Evolutionary conservation across 2,888 invertebrate species (phyloP).

Genomic region (Campoplex capitator): DNA sequence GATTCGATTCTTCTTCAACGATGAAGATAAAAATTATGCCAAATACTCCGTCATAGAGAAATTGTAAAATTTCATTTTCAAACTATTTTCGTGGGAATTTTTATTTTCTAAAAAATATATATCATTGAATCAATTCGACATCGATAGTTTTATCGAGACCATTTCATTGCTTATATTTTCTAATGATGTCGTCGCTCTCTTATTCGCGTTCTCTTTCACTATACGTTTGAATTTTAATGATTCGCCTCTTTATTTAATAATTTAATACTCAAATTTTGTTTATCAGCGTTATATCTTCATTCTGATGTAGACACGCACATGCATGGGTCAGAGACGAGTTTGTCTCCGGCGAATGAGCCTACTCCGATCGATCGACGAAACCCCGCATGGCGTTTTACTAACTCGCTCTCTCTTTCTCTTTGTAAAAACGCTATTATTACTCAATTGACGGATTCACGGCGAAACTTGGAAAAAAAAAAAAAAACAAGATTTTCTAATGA

Average conservation of each 20-base stretch:
- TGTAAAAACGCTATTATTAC: slow-evolving; percentile 11
- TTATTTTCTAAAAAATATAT: neutral
- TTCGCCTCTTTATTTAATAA: neutral
- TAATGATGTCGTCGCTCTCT: neutral
- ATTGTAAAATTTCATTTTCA: too few species aligned
- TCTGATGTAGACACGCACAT: neutral
- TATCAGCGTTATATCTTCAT: neutral
- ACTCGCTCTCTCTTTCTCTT: neutral
- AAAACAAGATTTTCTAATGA: too few species aligned
- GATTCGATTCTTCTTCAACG: neutral
- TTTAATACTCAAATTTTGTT: neutral
- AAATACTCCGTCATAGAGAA: neutral
- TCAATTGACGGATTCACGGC: neutral
- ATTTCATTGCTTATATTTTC: neutral
- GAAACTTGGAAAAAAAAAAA: neutral
- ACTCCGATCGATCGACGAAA: slow-evolving; percentile 67
- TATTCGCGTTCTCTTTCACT: too few species aligned
- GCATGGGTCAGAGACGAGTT: neutral
- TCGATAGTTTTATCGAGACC: neutral
- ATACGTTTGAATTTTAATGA: neutral
- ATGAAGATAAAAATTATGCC: neutral
- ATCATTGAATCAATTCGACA: neutral
- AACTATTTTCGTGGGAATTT: too few species aligned
- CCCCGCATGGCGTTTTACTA: slow-evolving; percentile 44
- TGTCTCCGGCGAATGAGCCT: slow-evolving; percentile 39